phyloP scores from a whole-genome alignment of 2,888 invertebrate species.

The Cerastis rubricosa region DNA sequence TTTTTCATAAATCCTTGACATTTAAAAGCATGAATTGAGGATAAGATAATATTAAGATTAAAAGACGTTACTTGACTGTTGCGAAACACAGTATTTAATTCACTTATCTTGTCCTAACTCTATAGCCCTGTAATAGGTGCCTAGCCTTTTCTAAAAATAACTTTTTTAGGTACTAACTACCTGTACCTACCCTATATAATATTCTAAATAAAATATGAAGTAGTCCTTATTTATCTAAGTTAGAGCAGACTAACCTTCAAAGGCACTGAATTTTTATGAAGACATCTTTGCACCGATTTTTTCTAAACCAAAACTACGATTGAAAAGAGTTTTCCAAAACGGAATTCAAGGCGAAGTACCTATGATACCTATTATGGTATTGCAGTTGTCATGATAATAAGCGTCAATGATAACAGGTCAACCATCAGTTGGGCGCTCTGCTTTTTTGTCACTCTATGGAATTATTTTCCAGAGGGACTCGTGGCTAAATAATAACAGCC shows the following conservation, averaged over 20 bases:
- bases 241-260: slow-evolving; percentile 31
- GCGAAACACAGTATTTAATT: background rate
- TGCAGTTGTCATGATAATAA: background rate
- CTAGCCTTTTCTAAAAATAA: background rate
- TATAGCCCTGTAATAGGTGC: background rate
- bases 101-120: background rate
- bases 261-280: slow-evolving; percentile 42
- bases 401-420: background rate
- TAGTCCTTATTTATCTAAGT: slow-evolving; percentile 28
- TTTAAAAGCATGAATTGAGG: background rate
- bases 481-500: too few species aligned
- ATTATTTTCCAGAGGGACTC: too few species aligned
- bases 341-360: background rate
- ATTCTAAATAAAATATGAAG: slow-evolving; percentile 38
- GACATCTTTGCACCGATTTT: background rate
- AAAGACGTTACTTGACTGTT: background rate
- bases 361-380: background rate
- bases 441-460: background rate
- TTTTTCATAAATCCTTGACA: background rate
- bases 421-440: background rate
- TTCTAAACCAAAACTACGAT: background rate
- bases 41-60: background rate
- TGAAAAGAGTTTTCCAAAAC: background rate
- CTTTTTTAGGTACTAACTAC: background rate
- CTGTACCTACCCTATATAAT: background rate